Conservation (phyloP, 2,888 invertebrate genomes). For the Ypsolopha scabrella region DNA sequence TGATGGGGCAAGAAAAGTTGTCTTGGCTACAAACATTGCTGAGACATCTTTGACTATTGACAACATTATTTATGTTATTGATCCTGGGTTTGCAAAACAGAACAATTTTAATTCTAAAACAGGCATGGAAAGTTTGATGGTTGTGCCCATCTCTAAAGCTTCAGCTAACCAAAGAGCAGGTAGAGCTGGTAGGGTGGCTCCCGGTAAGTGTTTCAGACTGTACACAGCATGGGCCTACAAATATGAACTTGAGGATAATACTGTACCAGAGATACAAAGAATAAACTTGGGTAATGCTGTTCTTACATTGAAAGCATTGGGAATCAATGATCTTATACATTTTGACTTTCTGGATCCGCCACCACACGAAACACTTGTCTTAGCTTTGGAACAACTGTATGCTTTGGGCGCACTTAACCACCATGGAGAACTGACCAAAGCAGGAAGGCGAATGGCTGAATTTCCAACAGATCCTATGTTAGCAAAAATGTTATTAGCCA, state of each 20-base stretch:
- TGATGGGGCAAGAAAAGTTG: constrained; percentile 94
- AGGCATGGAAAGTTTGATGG: constrained; percentile 98
- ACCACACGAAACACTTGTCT: constrained; percentile 90
- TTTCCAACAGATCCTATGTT: constrained; percentile 99
- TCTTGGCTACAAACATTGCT: constrained; percentile 98
- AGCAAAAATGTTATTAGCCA: constrained; percentile 97
- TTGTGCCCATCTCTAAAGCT: constrained; percentile 98
- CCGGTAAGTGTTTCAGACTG: constrained; percentile 97
- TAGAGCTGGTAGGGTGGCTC: constrained; percentile 94
- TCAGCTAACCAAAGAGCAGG: constrained; percentile 98
- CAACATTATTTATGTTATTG: constrained; percentile 98
- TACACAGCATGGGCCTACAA: constrained; percentile 99
- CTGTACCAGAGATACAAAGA: constrained; percentile 97
- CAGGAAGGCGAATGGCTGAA: constrained; percentile 98
- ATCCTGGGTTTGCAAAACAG: constrained; percentile 99
- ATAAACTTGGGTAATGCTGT: constrained; percentile 99
- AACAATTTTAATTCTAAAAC: constrained; percentile 98
- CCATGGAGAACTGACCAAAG: constrained; percentile 95
- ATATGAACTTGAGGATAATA: constrained; percentile 97
- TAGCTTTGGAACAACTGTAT: constrained; percentile 97
- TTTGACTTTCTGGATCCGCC: constrained; percentile 99
- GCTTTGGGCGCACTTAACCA: constrained; percentile 98
- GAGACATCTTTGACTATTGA: constrained; percentile 99
- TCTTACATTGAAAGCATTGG: constrained; percentile 94
- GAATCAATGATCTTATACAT: constrained; percentile 97